Percentiles rank a stretch among this genome's conserved stretches.
phyloP scores from a whole-genome alignment of 2,113 vertebrate genomes.

The Peromyscus leucopus region DNA sequence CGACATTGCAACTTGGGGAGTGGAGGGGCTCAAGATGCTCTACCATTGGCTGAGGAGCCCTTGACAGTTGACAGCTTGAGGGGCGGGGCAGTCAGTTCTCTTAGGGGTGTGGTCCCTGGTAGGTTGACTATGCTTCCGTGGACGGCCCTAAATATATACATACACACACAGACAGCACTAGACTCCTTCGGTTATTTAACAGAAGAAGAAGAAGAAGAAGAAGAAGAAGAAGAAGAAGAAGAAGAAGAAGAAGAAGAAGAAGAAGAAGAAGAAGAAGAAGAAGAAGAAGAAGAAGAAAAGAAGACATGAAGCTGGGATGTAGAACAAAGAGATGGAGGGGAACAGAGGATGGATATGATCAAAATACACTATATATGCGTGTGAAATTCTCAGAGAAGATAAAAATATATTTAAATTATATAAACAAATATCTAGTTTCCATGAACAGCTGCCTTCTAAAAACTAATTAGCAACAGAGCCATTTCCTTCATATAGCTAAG shows the following conservation, averaged over 20 bases:
- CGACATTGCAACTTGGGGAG: not conserved
- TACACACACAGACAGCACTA: not conserved
- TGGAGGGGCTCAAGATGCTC: not conserved
- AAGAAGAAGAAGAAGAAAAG: not conserved
- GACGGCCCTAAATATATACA: not conserved
- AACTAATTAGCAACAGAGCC: not conserved
- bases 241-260: not conserved
- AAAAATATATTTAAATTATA: not conserved
- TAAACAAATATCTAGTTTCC: not conserved
- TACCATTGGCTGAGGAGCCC: not conserved
- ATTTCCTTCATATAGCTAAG: not conserved
- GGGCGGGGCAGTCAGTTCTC: not conserved
- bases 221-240: not conserved
- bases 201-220: not conserved
- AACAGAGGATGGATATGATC: not conserved
- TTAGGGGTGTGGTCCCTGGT: not conserved
- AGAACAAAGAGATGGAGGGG: not conserved
- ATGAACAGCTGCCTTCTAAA: not conserved
- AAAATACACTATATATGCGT: not conserved
- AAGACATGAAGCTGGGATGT: not conserved
- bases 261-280: not conserved
- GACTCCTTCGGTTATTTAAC: not conserved
- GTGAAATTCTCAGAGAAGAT: not conserved
- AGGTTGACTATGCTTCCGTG: not conserved
- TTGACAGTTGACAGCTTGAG: not conserved